A percentile compares a stretch with the other conserved stretches of the same genome.
Evolutionary conservation across 2,888 invertebrate genomes (phyloP).

Genomic region (Drosophila greeni): DNA sequence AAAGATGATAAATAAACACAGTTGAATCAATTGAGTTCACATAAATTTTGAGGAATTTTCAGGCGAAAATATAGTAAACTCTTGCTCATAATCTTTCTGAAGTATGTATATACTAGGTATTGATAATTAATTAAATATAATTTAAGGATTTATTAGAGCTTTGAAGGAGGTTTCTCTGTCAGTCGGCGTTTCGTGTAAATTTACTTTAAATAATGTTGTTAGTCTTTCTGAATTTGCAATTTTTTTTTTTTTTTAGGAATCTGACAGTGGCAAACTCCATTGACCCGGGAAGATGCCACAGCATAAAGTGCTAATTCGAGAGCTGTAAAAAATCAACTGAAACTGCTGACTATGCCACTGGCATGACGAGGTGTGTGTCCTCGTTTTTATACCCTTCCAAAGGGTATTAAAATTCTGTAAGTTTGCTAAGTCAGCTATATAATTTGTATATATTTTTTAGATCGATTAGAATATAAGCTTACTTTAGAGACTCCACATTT

Average conservation of each 20-base stretch:
- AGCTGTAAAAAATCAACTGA: conserved; percentile 11
- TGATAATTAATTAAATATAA: neutral
- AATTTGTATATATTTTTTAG: neutral
- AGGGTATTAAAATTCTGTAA: neutral
- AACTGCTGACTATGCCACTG: conserved; percentile 28
- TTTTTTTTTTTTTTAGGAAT: neutral
- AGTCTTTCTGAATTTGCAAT: conserved; percentile 2
- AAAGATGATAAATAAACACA: neutral
- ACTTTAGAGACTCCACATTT: too few species aligned
- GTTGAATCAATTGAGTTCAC: neutral
- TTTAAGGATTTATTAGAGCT: neutral
- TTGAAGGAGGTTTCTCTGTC: neutral
- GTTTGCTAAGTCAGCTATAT: neutral
- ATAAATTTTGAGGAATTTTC: neutral
- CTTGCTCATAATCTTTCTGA: neutral
- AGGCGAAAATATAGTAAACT: neutral
- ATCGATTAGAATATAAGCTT: neutral
- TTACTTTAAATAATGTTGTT: conserved; percentile 53
- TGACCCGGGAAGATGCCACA: conserved; percentile 34
- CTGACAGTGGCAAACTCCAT: conserved; percentile 1
- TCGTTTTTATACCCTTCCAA: neutral
- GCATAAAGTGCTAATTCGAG: conserved; percentile 6
- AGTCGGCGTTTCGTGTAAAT: conserved; percentile 13
- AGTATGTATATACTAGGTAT: neutral
- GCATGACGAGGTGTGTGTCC: conserved; percentile 1